Evolutionary conservation across 2,888 invertebrate species (phyloP).

Genomic region (Balanococcus diminutus): DNA sequence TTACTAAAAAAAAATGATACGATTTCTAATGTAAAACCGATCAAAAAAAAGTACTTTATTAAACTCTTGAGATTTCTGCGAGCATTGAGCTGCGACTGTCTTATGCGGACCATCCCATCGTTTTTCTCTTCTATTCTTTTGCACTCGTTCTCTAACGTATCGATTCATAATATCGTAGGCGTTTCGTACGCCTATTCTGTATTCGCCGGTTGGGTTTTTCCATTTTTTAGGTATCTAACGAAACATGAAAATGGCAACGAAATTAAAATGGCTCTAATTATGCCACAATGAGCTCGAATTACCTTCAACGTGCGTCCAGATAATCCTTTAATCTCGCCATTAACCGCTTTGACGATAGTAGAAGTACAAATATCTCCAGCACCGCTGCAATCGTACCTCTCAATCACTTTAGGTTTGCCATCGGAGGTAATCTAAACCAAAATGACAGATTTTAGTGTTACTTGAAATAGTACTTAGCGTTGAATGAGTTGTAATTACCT

Average conservation of each 20-base stretch:
- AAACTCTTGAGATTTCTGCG: constrained; percentile 38
- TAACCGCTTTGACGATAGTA: constrained; percentile 71
- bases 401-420: constrained; percentile 90
- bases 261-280: background rate
- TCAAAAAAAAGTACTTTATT: constrained; percentile 39
- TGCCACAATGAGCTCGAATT: constrained; percentile 58
- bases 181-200: constrained; percentile 85
- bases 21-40: background rate
- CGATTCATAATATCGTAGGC: constrained; percentile 77
- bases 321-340: constrained; percentile 80
- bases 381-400: constrained; percentile 94
- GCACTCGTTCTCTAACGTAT: constrained; percentile 79
- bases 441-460: constrained; percentile 52
- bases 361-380: constrained; percentile 96
- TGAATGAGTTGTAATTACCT: constrained; percentile 70
- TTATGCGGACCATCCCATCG: constrained; percentile 86
- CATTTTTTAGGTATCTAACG: constrained; percentile 78
- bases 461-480: no score
- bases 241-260: background rate
- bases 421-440: constrained; percentile 77
- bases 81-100: constrained; percentile 62
- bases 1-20: background rate
- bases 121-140: constrained; percentile 78
- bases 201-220: constrained; percentile 83
- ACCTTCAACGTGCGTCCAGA: constrained; percentile 90